These are phyloP conservation scores for Ethmia dodecea DNA, from an alignment of 2,888 invertebrate genomes.

Conservation along the genomic window DNA sequence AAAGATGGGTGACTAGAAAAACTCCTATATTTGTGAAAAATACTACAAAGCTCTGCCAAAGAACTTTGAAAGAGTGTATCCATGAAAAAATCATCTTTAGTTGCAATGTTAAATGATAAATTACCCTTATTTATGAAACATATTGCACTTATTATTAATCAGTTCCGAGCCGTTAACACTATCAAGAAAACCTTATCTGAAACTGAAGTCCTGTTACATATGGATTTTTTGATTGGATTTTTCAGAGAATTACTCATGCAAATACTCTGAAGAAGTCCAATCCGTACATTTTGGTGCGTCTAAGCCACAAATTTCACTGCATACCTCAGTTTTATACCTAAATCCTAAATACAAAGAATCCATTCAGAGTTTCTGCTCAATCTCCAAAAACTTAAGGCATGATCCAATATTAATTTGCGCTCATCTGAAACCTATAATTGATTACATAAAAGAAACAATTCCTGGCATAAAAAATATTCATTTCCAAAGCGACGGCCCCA, in stretches of 20 bases:
- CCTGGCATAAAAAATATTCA: conserved; percentile 3
- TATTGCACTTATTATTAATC: conserved; percentile 2
- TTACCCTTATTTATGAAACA: conserved; percentile 1
- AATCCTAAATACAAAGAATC: not conserved
- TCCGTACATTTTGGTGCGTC: conserved; percentile 14
- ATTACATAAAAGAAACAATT: conserved; percentile 8
- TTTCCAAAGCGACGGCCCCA: conserved; percentile 11
- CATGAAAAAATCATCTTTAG: not conserved
- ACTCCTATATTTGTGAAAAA: not conserved
- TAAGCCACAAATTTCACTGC: conserved; percentile 7
- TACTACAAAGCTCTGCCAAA: not conserved
- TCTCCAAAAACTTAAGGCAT: conserved; percentile 19
- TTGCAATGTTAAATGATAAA: not conserved
- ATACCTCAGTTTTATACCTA: conserved; percentile 8
- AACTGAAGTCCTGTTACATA: conserved; percentile 9
- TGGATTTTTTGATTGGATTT: too few relatives aligned
- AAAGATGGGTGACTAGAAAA: not conserved
- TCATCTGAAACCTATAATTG: conserved; percentile 15
- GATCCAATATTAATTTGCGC: conserved; percentile 20
- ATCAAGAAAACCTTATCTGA: conserved; percentile 4
- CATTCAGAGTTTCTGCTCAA: conserved; percentile 1
- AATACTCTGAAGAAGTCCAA: conserved; percentile 11
- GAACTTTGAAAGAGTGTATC: conserved; percentile 1
- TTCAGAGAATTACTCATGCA: conserved; percentile 14
- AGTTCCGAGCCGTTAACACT: conserved; percentile 1